A percentile compares a stretch with the other conserved stretches of the same genome.
Conservation (phyloP, 2,888 invertebrate species). For the Timema podura region DNA sequence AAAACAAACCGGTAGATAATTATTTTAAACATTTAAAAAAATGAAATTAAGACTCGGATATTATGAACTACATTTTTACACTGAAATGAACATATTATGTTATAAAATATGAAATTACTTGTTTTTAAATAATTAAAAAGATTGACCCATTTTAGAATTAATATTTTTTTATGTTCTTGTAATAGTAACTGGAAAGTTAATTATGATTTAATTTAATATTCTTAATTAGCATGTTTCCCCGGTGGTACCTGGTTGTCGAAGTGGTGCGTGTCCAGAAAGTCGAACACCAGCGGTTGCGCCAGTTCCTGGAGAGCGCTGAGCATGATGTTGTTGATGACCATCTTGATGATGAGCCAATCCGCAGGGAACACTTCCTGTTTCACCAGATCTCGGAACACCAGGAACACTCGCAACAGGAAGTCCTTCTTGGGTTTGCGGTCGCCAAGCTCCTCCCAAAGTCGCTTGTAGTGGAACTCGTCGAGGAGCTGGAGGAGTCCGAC, state of each 20-base stretch:
- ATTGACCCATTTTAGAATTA: too few species aligned
- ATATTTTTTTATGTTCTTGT: too few species aligned
- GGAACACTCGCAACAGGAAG: conserved; percentile 76
- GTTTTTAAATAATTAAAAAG: too few species aligned
- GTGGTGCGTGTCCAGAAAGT: conserved; percentile 68
- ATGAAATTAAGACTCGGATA: too few species aligned
- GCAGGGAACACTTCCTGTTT: conserved; percentile 75
- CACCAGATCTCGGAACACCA: conserved; percentile 75
- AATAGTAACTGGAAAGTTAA: too few species aligned
- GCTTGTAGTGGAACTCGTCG: conserved; percentile 82
- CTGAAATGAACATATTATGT: too few species aligned
- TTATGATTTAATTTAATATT: too few species aligned
- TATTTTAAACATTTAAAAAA: too few species aligned
- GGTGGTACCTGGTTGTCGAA: conserved; percentile 67
- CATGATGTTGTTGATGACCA: conserved; percentile 82
- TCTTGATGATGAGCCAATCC: conserved; percentile 88
- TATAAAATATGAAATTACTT: too few species aligned
- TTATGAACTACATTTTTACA: too few species aligned
- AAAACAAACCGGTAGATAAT: too few species aligned
- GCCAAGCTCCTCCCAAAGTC: conserved; percentile 75
- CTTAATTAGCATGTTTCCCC: too few species aligned
- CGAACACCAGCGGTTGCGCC: conserved; percentile 79
- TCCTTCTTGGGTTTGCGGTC: conserved; percentile 81
- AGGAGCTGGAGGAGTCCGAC: conserved; percentile 81
- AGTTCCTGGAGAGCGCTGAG: conserved; percentile 82